A percentile compares a stretch with the other conserved stretches of the same genome.
Evolutionary conservation across 2,797 vertebrate genomes (phyloP).

Genomic region (Chaetophractus vellerosus): DNA sequence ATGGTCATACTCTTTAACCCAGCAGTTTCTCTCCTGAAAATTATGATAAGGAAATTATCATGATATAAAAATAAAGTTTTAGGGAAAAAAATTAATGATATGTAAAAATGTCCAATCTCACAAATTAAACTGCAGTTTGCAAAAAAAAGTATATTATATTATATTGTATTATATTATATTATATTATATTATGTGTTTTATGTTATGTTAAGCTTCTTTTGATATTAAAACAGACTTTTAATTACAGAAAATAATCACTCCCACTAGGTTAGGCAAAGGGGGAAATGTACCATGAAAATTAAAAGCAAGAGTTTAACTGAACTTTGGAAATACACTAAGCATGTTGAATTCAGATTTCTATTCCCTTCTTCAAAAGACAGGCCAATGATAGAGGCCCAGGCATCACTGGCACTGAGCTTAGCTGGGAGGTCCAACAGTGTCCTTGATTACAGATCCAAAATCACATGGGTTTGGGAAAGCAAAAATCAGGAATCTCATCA

Average conservation of each 20-base stretch:
- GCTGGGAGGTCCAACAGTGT: background rate
- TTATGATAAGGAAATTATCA: constrained; percentile 31
- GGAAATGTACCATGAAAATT: background rate
- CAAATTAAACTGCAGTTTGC: background rate
- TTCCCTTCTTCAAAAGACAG: constrained; percentile 31
- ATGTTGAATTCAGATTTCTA: constrained; percentile 36
- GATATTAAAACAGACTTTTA: background rate
- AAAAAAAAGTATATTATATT: background rate
- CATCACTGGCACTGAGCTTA: background rate
- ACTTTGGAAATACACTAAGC: background rate
- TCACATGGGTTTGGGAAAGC: background rate
- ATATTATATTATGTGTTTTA: background rate
- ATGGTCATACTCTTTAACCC: constrained; percentile 3
- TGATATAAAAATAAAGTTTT: background rate
- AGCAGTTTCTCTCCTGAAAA: background rate
- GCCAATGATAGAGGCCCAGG: constrained; percentile 19
- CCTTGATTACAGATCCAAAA: constrained; percentile 60
- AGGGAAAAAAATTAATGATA: background rate
- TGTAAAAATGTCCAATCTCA: background rate
- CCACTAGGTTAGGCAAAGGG: background rate
- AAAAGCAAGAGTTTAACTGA: background rate
- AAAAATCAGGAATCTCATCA: background rate
- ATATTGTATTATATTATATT: background rate
- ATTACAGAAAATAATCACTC: background rate
- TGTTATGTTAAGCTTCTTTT: background rate